Base-by-base conservation (phyloP, 2,113 vertebrate species). In the Paratilapia polleni region DNA sequence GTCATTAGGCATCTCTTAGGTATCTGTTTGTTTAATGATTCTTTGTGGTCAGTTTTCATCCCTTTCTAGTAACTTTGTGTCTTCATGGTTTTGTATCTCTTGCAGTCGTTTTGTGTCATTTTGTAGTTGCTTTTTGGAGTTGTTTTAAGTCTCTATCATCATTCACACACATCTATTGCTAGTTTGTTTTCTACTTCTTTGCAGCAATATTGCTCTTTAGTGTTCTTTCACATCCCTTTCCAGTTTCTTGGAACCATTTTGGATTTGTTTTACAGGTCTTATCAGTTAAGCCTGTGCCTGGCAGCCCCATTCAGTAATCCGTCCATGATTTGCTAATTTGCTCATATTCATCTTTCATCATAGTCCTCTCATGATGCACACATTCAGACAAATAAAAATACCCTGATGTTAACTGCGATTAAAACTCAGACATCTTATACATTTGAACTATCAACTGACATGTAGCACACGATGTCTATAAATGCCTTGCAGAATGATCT, bases 401-500 rank as follows among this genome's bases (percentile, higher is more conserved):
- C n/a, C 34, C 61, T 56, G 70, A 89, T 76, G 63, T 43, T 77
- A 61, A 63, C 52, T 13, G 49, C 4, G 2, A 52, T 74, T 49
- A 76, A 56, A 82, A 73, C 49, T 12, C 22, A 83, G 60, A 73
- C 6, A 68, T 31, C 58, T 49, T 63, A 31, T 64, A 85, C 81
- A 70, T 75, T 77, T 77, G 56, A 38, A 47, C 57, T 60, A 60
- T 68, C 2, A 22, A 20, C 36, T 52, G 59, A 61, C 19, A 60
- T 28, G 58, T 59, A 36, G 20, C 15, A 70, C 34, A 6, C 5
- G 4, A 28, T 74, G 75, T 80, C 19, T 87, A 77, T 52, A 81
- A 80, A 87, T 63, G 78, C 54, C 81, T 73, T 77, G 43, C 34
- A 78, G 63, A 81, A 85, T 77, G 56, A 64, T 22, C 38, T 54